phyloP scores from a whole-genome alignment of 2,797 vertebrate species.

The Vipera ursinii region DNA sequence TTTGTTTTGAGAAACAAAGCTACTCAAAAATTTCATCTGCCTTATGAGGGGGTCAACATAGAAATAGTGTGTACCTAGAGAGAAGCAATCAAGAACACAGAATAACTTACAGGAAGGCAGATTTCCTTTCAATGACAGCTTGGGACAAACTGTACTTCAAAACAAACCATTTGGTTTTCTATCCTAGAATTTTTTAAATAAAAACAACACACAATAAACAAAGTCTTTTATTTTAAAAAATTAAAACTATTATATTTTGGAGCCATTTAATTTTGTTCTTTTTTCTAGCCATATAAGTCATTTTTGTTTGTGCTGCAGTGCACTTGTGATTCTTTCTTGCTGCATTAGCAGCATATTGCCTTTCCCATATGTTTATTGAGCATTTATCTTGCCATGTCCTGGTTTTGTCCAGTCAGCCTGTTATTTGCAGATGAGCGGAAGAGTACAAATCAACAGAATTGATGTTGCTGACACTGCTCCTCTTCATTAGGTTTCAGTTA shows the following conservation, averaged over 20 bases:
- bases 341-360: not conserved
- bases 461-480: conserved; percentile 9
- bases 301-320: conserved; percentile 31
- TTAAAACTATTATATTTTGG: not conserved
- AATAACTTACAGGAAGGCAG: not conserved
- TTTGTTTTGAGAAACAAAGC: not conserved
- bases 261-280: conserved; percentile 3
- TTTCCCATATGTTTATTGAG: not conserved
- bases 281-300: not conserved
- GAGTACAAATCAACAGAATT: conserved; percentile 27
- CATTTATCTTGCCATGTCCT: conserved; percentile 29
- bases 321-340: conserved; percentile 28
- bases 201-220: not conserved
- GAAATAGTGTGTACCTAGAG: not conserved
- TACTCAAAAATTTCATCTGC: not conserved
- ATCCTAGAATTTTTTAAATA: not conserved
- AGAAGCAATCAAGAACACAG: not conserved
- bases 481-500: conserved; percentile 25
- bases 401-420: conserved; percentile 39
- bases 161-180: not conserved
- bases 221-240: not conserved
- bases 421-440: conserved; percentile 35
- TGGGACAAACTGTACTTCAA: not conserved
- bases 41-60: not conserved
- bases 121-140: not conserved